These are phyloP conservation scores for Spodoptera litura DNA, from an alignment of 1,140 invertebrate genomes.

Conservation along the genomic window DNA sequence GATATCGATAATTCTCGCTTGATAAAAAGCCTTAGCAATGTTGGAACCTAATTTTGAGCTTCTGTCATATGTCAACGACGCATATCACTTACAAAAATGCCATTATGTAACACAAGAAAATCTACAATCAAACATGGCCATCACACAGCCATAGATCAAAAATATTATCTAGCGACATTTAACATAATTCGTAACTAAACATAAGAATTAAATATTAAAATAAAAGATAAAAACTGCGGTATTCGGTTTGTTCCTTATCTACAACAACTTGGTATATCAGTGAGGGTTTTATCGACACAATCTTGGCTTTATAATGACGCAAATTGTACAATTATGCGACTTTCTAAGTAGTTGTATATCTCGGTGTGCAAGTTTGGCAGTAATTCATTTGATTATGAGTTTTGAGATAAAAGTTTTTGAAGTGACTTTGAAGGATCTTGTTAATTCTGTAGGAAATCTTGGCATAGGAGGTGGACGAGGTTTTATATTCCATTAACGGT, in stretches of 20 bases:
- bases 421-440: not conserved
- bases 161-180: not conserved
- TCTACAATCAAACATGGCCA: too few relatives aligned
- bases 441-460: too few relatives aligned
- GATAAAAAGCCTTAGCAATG: too few relatives aligned
- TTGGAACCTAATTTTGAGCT: too few relatives aligned
- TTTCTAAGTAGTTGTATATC: not conserved
- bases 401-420: not conserved
- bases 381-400: not conserved
- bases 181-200: conserved; percentile 6
- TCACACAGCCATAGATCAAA: too few relatives aligned
- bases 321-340: conserved; percentile 36
- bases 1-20: too few relatives aligned
- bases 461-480: too few relatives aligned
- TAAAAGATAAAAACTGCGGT: conserved; percentile 8
- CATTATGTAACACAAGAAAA: too few relatives aligned
- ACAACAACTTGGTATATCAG: conserved; percentile 7
- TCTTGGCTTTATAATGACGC: conserved; percentile 36
- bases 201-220: not conserved
- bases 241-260: conserved; percentile 1
- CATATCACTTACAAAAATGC: too few relatives aligned
- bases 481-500: too few relatives aligned
- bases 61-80: too few relatives aligned
- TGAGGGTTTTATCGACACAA: conserved; percentile 53
- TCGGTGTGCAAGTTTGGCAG: conserved; percentile 12